A percentile compares a stretch with the other conserved stretches of the same genome.
phyloP scores from a whole-genome alignment of 2,113 vertebrate genomes.

The Mustela lutreola region DNA sequence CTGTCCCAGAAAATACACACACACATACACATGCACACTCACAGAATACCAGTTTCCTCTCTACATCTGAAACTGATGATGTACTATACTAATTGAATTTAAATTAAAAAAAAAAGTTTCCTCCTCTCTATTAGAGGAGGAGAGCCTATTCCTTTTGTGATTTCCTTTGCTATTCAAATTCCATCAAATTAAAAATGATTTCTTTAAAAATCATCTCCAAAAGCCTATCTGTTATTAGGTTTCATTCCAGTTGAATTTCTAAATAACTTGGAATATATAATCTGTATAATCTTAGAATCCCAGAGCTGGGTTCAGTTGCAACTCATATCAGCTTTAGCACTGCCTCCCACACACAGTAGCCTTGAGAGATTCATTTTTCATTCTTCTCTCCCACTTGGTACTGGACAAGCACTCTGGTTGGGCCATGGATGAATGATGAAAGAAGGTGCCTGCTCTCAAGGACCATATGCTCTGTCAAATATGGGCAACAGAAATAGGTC shows the following conservation, averaged over 20 bases:
- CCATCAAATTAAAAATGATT: background rate
- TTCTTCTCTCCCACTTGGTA: background rate
- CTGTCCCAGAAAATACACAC: background rate
- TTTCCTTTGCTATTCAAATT: background rate
- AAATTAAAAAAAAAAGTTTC: background rate
- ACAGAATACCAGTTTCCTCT: background rate
- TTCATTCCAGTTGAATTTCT: background rate
- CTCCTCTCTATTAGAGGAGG: background rate
- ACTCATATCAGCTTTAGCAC: background rate
- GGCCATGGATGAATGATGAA: background rate
- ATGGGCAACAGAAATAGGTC: background rate
- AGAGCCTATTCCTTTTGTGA: background rate
- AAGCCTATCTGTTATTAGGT: conserved; percentile 1
- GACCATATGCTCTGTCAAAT: background rate
- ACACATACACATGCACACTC: background rate
- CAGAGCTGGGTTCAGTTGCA: background rate
- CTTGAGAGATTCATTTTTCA: background rate
- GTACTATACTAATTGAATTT: background rate
- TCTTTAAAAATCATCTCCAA: conserved; percentile 26
- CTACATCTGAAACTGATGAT: background rate
- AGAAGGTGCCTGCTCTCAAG: background rate
- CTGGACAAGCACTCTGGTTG: background rate
- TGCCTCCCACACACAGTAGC: background rate
- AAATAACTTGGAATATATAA: background rate
- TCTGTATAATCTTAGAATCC: background rate